Percentiles rank a stretch among this genome's conserved stretches.
phyloP scores from a whole-genome alignment of 1,140 invertebrate species.

The Aphis craccivora region DNA sequence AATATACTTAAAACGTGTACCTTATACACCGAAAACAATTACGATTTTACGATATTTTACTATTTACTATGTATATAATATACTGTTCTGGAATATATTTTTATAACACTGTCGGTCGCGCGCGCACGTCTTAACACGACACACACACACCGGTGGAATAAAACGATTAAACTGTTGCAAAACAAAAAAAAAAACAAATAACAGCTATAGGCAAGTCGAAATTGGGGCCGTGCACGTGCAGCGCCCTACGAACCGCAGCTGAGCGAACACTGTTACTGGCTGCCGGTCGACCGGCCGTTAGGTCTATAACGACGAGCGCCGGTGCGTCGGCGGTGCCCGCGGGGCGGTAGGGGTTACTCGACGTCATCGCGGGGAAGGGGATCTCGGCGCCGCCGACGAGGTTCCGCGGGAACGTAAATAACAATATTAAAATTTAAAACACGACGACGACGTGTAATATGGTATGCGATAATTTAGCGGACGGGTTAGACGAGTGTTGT shows the following conservation, averaged over 20 bases:
- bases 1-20: neutral
- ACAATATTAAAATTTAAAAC: too few relatives aligned
- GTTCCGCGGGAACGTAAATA: neutral
- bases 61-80: too few relatives aligned
- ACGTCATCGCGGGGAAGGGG: neutral
- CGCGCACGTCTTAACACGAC: too few relatives aligned
- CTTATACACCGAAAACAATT: neutral
- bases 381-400: neutral
- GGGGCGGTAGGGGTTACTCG: neutral
- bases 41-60: neutral
- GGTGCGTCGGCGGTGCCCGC: neutral
- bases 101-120: neutral
- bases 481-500: too few relatives aligned
- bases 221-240: neutral
- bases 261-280: slow-evolving; percentile 2
- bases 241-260: neutral
- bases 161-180: neutral
- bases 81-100: neutral
- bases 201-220: neutral
- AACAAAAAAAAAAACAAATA: neutral
- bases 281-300: slow-evolving; percentile 1
- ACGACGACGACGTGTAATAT: too few relatives aligned
- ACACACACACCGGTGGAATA: neutral
- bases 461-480: too few relatives aligned
- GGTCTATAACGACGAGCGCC: neutral